These are phyloP conservation scores for Melanerpes formicivorus DNA, from an alignment of 2,113 vertebrate species.

Conservation along the genomic window DNA sequence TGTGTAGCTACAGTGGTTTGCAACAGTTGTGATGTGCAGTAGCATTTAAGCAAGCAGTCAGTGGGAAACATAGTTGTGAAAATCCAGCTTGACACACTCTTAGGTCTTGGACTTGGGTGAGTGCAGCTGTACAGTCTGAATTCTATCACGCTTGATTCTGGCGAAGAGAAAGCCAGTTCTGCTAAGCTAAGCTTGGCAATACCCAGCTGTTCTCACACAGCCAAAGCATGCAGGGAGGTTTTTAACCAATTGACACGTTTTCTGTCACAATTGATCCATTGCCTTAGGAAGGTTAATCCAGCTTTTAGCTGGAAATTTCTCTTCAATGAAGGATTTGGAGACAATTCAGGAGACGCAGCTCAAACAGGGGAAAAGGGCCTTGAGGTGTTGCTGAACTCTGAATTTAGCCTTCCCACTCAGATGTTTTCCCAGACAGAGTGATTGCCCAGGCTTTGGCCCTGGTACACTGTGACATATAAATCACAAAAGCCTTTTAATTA, in stretches of 20 bases:
- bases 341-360: not conserved
- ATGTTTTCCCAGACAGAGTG: not conserved
- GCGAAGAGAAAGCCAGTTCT: not conserved
- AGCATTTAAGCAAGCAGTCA: not conserved
- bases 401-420: not conserved
- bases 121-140: not conserved
- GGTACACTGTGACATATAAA: not conserved
- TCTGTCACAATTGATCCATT: not conserved
- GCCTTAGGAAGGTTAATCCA: not conserved
- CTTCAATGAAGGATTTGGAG: not conserved
- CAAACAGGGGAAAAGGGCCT: not conserved
- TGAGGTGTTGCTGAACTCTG: not conserved
- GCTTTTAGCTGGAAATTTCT: not conserved
- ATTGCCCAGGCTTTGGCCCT: not conserved
- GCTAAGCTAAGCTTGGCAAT: not conserved
- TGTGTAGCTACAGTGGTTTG: not conserved
- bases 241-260: not conserved
- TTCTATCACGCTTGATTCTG: not conserved
- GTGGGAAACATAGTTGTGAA: not conserved
- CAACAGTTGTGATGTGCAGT: not conserved
- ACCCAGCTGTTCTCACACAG: not conserved
- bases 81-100: fast-evolving
- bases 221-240: not conserved
- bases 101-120: not conserved
- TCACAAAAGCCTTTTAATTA: conserved; percentile 2